phyloP scores from a whole-genome alignment of 1,140 invertebrate species.

The Ridgeia piscesae region DNA sequence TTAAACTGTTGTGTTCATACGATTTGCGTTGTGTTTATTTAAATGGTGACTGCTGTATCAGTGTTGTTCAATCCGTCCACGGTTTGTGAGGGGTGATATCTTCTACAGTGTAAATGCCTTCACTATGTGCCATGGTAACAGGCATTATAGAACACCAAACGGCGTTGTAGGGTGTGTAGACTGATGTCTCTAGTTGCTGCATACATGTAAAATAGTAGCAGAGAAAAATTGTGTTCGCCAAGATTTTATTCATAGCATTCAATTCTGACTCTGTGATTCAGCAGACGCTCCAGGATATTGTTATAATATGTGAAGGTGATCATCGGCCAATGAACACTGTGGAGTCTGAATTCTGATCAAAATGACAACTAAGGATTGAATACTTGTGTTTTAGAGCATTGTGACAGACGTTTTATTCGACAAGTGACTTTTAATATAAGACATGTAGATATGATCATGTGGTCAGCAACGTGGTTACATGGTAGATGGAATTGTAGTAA shows the following conservation, averaged over 20 bases:
- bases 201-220: not conserved
- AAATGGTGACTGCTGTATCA: not conserved
- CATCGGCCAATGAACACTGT: not conserved
- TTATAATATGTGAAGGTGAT: not conserved
- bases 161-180: not conserved
- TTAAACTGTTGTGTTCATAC: slow-evolving; percentile 6
- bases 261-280: not conserved
- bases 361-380: not conserved
- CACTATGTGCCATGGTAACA: not conserved
- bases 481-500: not conserved
- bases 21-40: not conserved
- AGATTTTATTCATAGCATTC: not conserved
- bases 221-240: not conserved
- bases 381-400: not conserved
- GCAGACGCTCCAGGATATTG: not conserved
- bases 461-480: not conserved
- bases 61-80: not conserved
- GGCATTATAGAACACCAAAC: not conserved
- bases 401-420: not conserved
- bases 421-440: not conserved
- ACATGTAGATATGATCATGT: not conserved
- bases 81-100: not conserved
- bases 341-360: too few relatives aligned
- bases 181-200: not conserved
- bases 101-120: not conserved